phyloP scores from a whole-genome alignment of 2,113 vertebrate genomes.

The Corvus hawaiiensis region DNA sequence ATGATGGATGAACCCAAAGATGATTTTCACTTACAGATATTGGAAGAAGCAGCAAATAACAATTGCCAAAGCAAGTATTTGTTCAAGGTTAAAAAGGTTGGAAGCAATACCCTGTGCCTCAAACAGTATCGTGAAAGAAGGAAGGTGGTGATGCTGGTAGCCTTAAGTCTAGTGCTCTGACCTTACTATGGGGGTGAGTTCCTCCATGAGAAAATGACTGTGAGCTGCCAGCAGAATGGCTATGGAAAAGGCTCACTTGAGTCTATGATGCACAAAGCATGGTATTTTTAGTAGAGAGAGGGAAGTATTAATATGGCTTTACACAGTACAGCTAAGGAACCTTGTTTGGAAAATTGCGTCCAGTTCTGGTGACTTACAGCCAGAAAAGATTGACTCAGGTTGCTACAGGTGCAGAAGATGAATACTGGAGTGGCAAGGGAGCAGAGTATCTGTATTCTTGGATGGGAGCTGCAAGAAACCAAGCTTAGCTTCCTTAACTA shows the following conservation, averaged over 20 bases:
- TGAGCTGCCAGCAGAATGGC: neutral
- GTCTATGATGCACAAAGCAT: neutral
- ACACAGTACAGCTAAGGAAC: neutral
- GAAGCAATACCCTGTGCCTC: neutral
- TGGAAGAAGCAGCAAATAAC: neutral
- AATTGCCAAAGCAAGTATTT: neutral
- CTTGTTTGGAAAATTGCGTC: neutral
- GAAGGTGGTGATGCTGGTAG: neutral
- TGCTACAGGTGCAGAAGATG: neutral
- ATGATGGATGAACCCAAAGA: neutral
- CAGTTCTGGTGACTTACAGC: neutral
- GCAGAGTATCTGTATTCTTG: neutral
- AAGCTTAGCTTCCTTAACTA: neutral
- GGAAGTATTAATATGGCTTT: neutral
- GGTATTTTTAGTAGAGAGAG: slow-evolving; percentile 25
- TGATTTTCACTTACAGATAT: neutral
- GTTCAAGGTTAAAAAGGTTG: neutral
- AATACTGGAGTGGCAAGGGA: neutral
- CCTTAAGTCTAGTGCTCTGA: neutral
- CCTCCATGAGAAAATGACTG: neutral
- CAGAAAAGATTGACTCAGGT: slow-evolving; percentile 15
- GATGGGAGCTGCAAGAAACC: neutral
- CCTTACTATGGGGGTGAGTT: neutral
- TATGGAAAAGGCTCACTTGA: slow-evolving; percentile 16
- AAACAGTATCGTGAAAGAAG: neutral